Evolutionary conservation across 2,113 vertebrate species (phyloP).

Genomic region (Otocyon megalotis): DNA sequence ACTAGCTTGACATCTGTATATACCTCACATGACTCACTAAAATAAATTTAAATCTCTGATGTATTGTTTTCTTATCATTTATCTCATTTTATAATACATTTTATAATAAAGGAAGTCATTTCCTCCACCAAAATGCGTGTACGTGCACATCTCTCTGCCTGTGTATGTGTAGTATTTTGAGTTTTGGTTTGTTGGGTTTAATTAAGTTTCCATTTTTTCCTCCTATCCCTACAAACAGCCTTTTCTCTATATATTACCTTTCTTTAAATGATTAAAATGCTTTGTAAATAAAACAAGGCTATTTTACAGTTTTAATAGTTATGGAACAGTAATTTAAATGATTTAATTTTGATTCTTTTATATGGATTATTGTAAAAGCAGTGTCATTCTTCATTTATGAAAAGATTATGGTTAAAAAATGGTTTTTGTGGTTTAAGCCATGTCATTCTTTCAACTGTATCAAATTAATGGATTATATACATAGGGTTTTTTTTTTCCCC

Average conservation of each 20-base stretch:
- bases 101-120: background rate
- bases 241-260: slow-evolving; percentile 36
- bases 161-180: slow-evolving; percentile 47
- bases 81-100: slow-evolving; percentile 5
- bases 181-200: slow-evolving; percentile 71
- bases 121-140: background rate
- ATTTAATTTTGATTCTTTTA: slow-evolving; percentile 63
- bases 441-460: slow-evolving; percentile 70
- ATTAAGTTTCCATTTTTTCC: slow-evolving; percentile 33
- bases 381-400: slow-evolving; percentile 72
- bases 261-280: slow-evolving; percentile 47
- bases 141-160: slow-evolving; percentile 32
- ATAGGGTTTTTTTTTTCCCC: background rate
- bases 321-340: slow-evolving; percentile 45
- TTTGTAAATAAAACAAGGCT: slow-evolving; percentile 66
- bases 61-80: slow-evolving; percentile 46
- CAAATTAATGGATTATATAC: slow-evolving; percentile 55
- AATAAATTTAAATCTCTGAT: slow-evolving; percentile 24
- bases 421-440: slow-evolving; percentile 72
- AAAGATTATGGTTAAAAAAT: slow-evolving; percentile 56
- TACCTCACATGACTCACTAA: background rate
- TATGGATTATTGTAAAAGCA: slow-evolving; percentile 68
- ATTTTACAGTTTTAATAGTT: slow-evolving; percentile 51
- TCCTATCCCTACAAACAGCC: background rate
- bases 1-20: background rate